Evolutionary conservation across 2,888 invertebrate genomes (phyloP), one percentile per base, ranked within the genome.

Genomic region (Dryomyza anilis): DNA sequence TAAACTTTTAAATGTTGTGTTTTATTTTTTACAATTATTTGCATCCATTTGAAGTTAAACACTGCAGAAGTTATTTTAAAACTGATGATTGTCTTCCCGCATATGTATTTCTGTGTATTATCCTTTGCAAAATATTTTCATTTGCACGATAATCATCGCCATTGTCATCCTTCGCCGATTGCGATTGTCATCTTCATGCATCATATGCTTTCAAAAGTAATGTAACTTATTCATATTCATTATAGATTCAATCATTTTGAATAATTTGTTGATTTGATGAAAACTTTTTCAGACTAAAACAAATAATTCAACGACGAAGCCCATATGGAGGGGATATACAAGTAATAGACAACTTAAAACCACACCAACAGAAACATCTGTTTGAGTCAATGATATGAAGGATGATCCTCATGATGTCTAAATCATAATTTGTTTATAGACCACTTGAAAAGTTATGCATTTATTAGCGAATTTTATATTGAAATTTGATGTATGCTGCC

Each of bases 331-430:
- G 69, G 76, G 78, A 78, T 76, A 74, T 77, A 64, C 71, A 69
- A 66, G 66, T 70, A 67, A 58, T 72, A 56, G 70, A 71, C 69
- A 70, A 58, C 63, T 67, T 68, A 65, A 67, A 64, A 68, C 74
- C 70, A 76, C 78, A 71, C 71, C 80, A 75, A 76, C 79, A 74
- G 79, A 80, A 75, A 78, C 78, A 71, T 76, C 78, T 75, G 77
- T 78, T 79, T 80, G 78, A 78, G 62, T 80, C 78, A 53, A 78
- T 78, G 63, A 67, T 71, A 43, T 71, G 57, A 67, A 48, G 25
- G 16, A 45, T 50, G 50, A 3, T 50, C 50, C 3, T n/a, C n/a
- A n/a, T n/a, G n/a, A n/a, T n/a, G n/a, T n/a, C n/a, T n/a, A n/a
- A n/a, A n/a, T n/a, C n/a, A n/a, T n/a, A n/a, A n/a, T n/a, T n/a